Conservation (phyloP, 2,888 invertebrate genomes). For the Trachelus iudaicus region DNA sequence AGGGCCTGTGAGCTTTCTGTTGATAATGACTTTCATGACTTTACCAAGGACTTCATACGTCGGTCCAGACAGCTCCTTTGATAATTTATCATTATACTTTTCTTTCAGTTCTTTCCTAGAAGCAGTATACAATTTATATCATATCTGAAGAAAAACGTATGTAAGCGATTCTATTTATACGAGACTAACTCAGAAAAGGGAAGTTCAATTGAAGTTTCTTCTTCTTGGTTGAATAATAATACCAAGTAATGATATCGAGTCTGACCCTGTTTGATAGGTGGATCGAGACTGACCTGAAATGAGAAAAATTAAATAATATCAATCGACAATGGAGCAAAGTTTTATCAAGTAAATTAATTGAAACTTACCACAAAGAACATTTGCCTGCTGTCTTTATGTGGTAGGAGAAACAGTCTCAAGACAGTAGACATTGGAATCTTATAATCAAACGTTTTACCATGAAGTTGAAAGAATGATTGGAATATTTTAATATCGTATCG, state of each 20-base stretch:
- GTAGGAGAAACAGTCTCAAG: constrained; percentile 90
- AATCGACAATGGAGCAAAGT: not conserved
- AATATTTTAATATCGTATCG: constrained; percentile 97
- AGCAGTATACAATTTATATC: constrained; percentile 20
- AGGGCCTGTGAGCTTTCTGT: constrained; percentile 93
- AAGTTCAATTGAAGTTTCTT: constrained; percentile 90
- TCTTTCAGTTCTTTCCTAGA: constrained; percentile 87
- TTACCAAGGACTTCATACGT: constrained; percentile 96
- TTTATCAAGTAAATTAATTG: not conserved
- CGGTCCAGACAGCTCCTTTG: constrained; percentile 90
- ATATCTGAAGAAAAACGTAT: not conserved
- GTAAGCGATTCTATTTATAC: not conserved
- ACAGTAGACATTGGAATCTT: constrained; percentile 99
- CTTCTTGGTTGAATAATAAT: constrained; percentile 93
- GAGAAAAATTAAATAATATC: not conserved
- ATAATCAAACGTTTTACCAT: constrained; percentile 99
- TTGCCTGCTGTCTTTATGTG: constrained; percentile 97
- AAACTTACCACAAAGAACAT: constrained; percentile 93
- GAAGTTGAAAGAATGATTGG: constrained; percentile 90
- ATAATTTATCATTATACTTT: constrained; percentile 92
- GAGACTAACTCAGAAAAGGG: constrained; percentile 87
- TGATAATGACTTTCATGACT: constrained; percentile 96
- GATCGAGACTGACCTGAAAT: constrained; percentile 84
- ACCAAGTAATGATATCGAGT: constrained; percentile 98
- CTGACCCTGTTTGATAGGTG: constrained; percentile 99